Evolutionary conservation across 2,888 invertebrate species (phyloP), one percentile per base, ranked within the genome.

Genomic region (Galerucella pusilla): DNA sequence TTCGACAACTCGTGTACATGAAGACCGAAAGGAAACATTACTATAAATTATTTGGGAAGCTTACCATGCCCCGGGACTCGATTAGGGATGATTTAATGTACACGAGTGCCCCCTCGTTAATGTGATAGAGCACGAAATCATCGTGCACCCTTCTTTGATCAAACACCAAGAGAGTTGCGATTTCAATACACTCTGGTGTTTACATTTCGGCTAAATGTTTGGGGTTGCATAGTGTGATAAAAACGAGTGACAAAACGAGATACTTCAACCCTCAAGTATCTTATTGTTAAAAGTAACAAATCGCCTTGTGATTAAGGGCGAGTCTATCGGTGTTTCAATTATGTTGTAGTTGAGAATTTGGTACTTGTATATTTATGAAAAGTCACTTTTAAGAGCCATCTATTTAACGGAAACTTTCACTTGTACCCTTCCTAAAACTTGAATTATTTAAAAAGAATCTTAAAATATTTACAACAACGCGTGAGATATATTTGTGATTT

Each of bases 31-130:
- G 65, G 69, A 70, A 73, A 75, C 73, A 75, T 77, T 75, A 76
- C 76, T 71, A 81, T 83, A 83, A 84, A 83, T 84, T 83, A 84
- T 84, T 84, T 84, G 83, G 82, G 83, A 83, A 83, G 82, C 81
- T 83, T 83, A 83, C 80, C 83, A 80, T 79, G 76, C 80, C 80
- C 77, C 75, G 77, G 77, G 78, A 80, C 81, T 81, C 82, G 83
- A 83, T 84, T 83, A 83, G 80, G 82, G 83, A 82, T 82, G 83
- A 84, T 83, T 83, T 83, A 82, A 71, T 75, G 74, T 74, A 73
- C 71, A 69, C 63, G 81, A 82, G 78, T 81, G 81, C 79, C 77
- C 74, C 74, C 54, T 75, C 71, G 77, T 78, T 82, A 82, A 81
- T 80, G 82, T 76, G 83, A 83, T 83, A 83, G 81, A 76, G 83